Evolutionary conservation across 1,140 invertebrate species (phyloP), one percentile per base, ranked within the genome.

Genomic region (Drosophila obscura): DNA sequence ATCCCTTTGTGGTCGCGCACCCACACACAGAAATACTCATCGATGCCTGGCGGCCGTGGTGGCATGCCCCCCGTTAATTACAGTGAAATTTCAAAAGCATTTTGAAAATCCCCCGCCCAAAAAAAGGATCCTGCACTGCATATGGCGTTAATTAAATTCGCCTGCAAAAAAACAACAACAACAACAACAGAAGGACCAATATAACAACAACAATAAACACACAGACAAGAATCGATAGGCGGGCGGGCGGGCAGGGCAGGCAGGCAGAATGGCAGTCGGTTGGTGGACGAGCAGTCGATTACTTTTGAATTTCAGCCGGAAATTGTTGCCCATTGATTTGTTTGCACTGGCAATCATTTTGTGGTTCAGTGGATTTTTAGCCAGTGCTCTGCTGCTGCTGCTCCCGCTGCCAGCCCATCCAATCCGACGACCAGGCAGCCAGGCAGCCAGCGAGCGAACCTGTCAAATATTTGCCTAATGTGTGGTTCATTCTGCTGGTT

Each of bases 391-490:
- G 13, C 22, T 48, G 22, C 35, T 22, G 22, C 22, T 2, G 22
- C 22, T 48, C 35, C 35, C 31, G 22, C 22, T 24, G 22, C 4
- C 22, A 24, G 26, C 4, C 35, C 35, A 35, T 35, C 31, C 31
- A 11, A 19, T 19, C 19, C 19, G 19, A 19, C 19, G 19, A 13
- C 3, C 11, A 11, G 9, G 3, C 31, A 39, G 8, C 35, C 35
- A 5, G 1, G n/a, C n/a, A 13, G 28, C 39, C 57, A 48, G 53
- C 65, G 26, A 69, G 31, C 55, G 35, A 58, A 56, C 64, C 77
- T 79, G 76, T 73, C 83, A 87, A 87, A 88, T 87, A 87, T 87
- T 87, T 87, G 79, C 72, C 83, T 87, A 87, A 87, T 87, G 68
- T 87, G 82, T 83, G 79, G 83, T 85, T 78, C 74, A 61, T 60